Evolutionary conservation across 2,113 vertebrate genomes (phyloP).

Genomic region (Neolamprologus ventralis): DNA sequence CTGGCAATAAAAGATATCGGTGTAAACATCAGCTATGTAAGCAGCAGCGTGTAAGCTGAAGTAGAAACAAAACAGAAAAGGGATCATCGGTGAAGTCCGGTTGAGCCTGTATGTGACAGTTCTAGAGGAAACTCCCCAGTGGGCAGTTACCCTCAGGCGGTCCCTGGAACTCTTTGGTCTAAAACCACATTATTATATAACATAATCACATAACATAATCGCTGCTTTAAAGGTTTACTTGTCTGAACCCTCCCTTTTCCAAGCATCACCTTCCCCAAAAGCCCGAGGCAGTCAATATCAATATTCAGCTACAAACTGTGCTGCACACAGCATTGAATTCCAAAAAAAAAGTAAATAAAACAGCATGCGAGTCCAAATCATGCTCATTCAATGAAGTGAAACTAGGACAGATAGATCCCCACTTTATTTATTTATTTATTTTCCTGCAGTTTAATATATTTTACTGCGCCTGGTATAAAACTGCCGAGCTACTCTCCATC

Average conservation of each 20-base stretch:
- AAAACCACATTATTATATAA: neutral
- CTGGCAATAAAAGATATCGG: neutral
- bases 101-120: neutral
- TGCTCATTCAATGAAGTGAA: slow-evolving; percentile 53
- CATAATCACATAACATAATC: neutral
- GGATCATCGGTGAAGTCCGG: neutral
- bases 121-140: neutral
- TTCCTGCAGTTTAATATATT: slow-evolving; percentile 55
- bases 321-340: neutral
- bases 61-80: neutral
- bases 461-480: slow-evolving; percentile 49
- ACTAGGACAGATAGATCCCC: slow-evolving; percentile 48
- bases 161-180: neutral
- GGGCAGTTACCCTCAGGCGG: neutral
- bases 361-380: slow-evolving; percentile 38
- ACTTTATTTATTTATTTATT: slow-evolving; percentile 37
- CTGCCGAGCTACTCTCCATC: slow-evolving; percentile 46
- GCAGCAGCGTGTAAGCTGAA: neutral
- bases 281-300: slow-evolving; percentile 32
- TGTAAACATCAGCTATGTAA: neutral
- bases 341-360: slow-evolving; percentile 31
- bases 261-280: neutral
- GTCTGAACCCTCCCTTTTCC: neutral
- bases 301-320: slow-evolving; percentile 14
- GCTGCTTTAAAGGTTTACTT: neutral